Evolutionary conservation across 2,797 vertebrate species (phyloP).

Genomic region (Hydrocynus forskahlii): DNA sequence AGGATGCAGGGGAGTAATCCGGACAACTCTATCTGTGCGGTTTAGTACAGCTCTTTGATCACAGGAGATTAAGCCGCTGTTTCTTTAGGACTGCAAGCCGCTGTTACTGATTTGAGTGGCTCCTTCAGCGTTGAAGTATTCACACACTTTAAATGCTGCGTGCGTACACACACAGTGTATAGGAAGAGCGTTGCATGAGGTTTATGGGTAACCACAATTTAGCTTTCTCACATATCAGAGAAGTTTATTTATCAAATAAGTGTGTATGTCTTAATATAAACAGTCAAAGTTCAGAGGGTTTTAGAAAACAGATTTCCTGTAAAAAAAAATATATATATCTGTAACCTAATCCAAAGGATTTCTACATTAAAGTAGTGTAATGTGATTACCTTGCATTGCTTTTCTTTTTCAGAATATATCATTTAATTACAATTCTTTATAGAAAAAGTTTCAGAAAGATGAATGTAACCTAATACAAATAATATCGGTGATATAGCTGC

Average conservation of each 20-base stretch:
- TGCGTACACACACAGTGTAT: background rate
- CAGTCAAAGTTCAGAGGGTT: too few relatives aligned
- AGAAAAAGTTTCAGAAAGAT: too few relatives aligned
- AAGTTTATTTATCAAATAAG: background rate
- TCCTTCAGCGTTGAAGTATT: conserved; percentile 13
- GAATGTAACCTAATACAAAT: too few relatives aligned
- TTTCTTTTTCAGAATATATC: too few relatives aligned
- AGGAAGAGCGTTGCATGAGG: background rate
- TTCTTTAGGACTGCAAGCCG: conserved; percentile 34
- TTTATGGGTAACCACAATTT: background rate
- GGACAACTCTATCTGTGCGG: conserved; percentile 33
- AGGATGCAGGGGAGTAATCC: conserved; percentile 27
- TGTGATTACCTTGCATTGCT: too few relatives aligned
- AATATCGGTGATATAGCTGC: too few relatives aligned
- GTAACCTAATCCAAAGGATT: too few relatives aligned
- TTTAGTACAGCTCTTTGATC: conserved; percentile 63
- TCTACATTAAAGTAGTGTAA: too few relatives aligned
- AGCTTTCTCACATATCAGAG: background rate
- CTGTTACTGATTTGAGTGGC: conserved; percentile 42
- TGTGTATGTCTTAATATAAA: background rate
- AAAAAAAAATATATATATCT: too few relatives aligned
- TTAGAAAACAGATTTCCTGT: background rate
- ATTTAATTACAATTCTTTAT: too few relatives aligned
- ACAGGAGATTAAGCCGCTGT: conserved; percentile 48
- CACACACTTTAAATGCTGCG: background rate